Percentiles rank a stretch among this genome's conserved stretches.
Evolutionary conservation across 2,797 vertebrate genomes (phyloP).

Genomic region (Coilia nasus): DNA sequence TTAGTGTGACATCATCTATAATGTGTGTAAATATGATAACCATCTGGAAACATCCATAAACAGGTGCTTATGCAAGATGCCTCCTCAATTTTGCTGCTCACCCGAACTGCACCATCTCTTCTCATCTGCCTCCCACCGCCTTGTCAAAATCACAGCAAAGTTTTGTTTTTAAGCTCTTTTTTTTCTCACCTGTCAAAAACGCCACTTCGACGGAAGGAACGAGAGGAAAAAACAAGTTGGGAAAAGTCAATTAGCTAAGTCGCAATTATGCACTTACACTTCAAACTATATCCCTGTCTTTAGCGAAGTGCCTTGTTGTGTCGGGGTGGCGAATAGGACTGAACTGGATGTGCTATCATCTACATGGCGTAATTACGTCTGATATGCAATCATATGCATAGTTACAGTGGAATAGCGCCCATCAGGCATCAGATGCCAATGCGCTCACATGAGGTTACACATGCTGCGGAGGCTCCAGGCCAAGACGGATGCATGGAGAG

Average conservation of each 20-base stretch:
- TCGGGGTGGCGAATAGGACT: not conserved
- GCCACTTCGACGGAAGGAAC: not conserved
- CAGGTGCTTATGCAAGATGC: constrained; percentile 67
- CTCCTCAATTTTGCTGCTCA: constrained; percentile 1
- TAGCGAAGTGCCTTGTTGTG: not conserved
- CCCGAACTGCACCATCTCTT: not conserved
- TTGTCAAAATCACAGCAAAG: not conserved
- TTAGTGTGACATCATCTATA: constrained; percentile 72
- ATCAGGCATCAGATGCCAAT: constrained; percentile 11
- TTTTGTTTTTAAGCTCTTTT: not conserved
- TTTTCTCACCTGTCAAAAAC: not conserved
- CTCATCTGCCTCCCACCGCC: not conserved
- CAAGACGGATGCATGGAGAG: constrained; percentile 31
- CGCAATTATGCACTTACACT: not conserved
- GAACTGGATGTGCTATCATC: not conserved
- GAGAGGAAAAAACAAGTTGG: not conserved
- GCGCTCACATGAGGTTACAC: not conserved
- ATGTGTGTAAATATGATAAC: constrained; percentile 69
- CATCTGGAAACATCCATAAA: constrained; percentile 68
- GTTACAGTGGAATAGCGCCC: constrained; percentile 1
- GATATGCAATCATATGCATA: constrained; percentile 24
- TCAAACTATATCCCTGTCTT: constrained; percentile 16
- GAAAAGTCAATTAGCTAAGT: constrained; percentile 18
- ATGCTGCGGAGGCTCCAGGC: constrained; percentile 1
- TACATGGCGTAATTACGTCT: constrained; percentile 10